Base-by-base conservation (phyloP, 2,113 vertebrate genomes). In the Candoia aspera region DNA sequence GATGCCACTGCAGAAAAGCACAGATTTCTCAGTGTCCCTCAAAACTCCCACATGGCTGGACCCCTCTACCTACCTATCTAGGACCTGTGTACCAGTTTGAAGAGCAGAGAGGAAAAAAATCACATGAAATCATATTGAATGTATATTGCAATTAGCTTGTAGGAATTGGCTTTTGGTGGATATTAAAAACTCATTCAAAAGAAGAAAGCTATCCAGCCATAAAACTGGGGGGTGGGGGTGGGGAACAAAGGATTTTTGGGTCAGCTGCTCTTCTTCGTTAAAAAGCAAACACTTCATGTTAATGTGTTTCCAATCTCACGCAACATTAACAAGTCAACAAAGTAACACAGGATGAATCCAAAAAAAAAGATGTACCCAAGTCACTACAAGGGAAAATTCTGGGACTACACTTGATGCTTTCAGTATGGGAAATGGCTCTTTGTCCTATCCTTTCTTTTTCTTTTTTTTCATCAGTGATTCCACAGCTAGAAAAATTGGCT, bases 241-340 rank as follows among this genome's bases (percentile, higher is more conserved):
- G 91, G 29, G 29, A 54, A 23, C 58, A 42, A 79, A 54, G 8
- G 33, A 86, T 91, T 0, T 64, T 42, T 86, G 58, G 84, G 89
- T 42, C 19, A 91, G 90, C 13, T 90, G 55, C 29, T 21, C 49
- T 46, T 68, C 4, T 3, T 57, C 10, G 6, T 58, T 83, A 83
- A 83, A 83, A 42, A 37, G 6, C 64, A 79, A 73, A 79, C 21
- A 23, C 0, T 12, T 87, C 64, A 90, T 88, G 26, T 86, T 3
- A 60, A 73, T 90, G 91, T 15, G 42, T 21, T 91, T 92, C 6
- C 12, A 93, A 89, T 57, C 59, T 37, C 49, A 92, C 0, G 0
- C 79, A 91, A 62, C 60, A 64, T 94, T 92, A 87, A 64, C 8
- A 93, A 42, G 83, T 79, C 42, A 90, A 62, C 64, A 53, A 91